Base-by-base conservation (phyloP, 64 coral and sea anemone genomes). In the Pocillopora damicornis region DNA sequence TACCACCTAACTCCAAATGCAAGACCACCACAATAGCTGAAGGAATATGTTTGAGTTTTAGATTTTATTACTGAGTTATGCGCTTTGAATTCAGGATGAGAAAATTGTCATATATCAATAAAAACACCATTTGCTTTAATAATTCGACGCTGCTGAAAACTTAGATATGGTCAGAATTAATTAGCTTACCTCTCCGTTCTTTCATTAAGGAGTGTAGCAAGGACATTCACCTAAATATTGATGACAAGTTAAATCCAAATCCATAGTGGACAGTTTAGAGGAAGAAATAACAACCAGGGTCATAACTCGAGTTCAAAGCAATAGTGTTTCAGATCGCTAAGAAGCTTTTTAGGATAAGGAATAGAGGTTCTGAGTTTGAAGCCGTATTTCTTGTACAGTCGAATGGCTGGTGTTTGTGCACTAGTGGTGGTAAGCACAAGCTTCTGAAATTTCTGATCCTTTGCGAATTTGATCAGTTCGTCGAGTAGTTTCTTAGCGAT, bases 341-440 rank as follows among this genome's bases (percentile, higher is more conserved):
- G 63, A 71, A 92, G 58, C 45, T 35, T 92, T 72, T 87, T 82
- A 60, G 76, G 90, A 87, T 92, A 74, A 37, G 90, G 83, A 87
- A 92, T 87, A 26, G 69, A 37, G 34, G 61, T 1, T 22, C 35
- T 68, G 11, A 92, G 62, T 35, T 74, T 76, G 76, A 92, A 92
- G 62, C 83, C 90, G n/a, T 59, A 79, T 56, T 87, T 92, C 37
- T 87, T 88, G 83, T 96, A 96, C 17, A 96, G 60, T 62, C 26
- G 20, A 16, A 76, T 88, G 71, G 94, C 94, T 16, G 91, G 79
- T n/a, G 61, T 75, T 65, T 93, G 94, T 14, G 79, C 94, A 59
- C 35, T 64, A 15, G 91, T 83, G 11, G 94, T 96, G 10, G 26
- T 87, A 18, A 96, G 69, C 7, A 93, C 80, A 34, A 96, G 76